A percentile compares a stretch with the other conserved stretches of the same genome.
Evolutionary conservation across 2,888 invertebrate genomes (phyloP).

Genomic region (Drosophila histrio): DNA sequence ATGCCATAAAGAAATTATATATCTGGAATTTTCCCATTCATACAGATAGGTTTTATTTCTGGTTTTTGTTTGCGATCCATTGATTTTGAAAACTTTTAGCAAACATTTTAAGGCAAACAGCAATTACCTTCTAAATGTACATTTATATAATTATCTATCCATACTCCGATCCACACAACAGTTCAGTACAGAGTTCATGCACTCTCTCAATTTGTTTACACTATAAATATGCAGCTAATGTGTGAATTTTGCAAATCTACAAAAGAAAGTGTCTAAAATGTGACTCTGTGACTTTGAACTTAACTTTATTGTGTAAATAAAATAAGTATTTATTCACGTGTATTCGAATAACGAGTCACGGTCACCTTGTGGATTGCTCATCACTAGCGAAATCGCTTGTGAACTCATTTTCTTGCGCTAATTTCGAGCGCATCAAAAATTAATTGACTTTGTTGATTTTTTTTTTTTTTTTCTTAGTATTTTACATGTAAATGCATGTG

Average conservation of each 20-base stretch:
- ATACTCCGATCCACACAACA: too few species aligned
- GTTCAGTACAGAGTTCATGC: background rate
- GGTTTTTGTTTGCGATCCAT: too few species aligned
- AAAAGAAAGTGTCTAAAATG: background rate
- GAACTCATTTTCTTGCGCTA: conserved; percentile 43
- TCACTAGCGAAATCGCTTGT: conserved; percentile 27
- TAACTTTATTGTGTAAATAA: background rate
- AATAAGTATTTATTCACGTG: background rate
- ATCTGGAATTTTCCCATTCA: too few species aligned
- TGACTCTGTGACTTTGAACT: conserved; percentile 3
- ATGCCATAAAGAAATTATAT: too few species aligned
- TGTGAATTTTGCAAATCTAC: background rate
- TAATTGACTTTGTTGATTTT: conserved; percentile 40
- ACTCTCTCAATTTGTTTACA: background rate
- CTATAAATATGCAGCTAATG: background rate
- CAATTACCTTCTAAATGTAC: too few species aligned
- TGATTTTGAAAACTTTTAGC: too few species aligned
- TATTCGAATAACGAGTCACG: background rate
- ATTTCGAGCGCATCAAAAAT: conserved; percentile 50
- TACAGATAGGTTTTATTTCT: too few species aligned
- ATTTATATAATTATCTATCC: background rate
- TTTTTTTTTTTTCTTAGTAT: background rate
- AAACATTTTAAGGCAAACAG: too few species aligned
- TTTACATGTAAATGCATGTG: conserved; percentile 8
- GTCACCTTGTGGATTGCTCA: conserved; percentile 13